Evolutionary conservation across 2,888 invertebrate genomes (phyloP), one percentile per base, ranked within the genome.

Genomic region (Unio pictorum): DNA sequence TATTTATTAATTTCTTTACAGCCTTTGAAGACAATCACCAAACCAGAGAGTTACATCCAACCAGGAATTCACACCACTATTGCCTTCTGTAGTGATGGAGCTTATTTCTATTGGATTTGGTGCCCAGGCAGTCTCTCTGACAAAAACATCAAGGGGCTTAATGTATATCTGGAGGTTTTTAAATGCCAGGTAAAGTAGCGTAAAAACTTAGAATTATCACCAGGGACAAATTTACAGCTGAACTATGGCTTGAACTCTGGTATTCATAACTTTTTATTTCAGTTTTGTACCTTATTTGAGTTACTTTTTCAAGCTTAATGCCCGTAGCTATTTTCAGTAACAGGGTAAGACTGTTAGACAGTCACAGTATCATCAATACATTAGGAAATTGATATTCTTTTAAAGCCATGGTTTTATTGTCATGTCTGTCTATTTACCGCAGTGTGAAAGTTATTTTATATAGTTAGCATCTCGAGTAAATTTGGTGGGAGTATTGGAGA

Each of bases 31-130:
- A 80, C 79, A 11, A 74, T 88, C 34, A 72, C 76, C 11, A 84
- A 80, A 68, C 86, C 86, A 23, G 80, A 78, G 55, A 69, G 67
- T 61, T 82, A 78, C 54, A 26, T 74, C 15, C 74, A 75, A 54
- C 67, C 76, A 45, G 85, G 80, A n/a, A 72, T 83, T 34, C 79
- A 85, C 66, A 88, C 88, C 8, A 89, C 87, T 6, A 72, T 89
- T 30, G 81, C 81, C 6, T 86, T 89, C 70, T 86, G 87, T 72
- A 87, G 88, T 72, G 89, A 89, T 81, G 88, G 88, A 2, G 70
- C 80, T 45, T 82, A 80, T 66, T 86, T 88, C 78, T 89, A 87
- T 74, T 89, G 88, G 88, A 66, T 89, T 15, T 89, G 89, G 89
- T 83, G 84, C 59, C 82, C 84, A 8, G 85, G 81, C 8, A 67